A percentile compares a stretch with the other conserved stretches of the same genome.
phyloP scores from a whole-genome alignment of 2,797 vertebrate species.

The Spondyliosoma cantharus region DNA sequence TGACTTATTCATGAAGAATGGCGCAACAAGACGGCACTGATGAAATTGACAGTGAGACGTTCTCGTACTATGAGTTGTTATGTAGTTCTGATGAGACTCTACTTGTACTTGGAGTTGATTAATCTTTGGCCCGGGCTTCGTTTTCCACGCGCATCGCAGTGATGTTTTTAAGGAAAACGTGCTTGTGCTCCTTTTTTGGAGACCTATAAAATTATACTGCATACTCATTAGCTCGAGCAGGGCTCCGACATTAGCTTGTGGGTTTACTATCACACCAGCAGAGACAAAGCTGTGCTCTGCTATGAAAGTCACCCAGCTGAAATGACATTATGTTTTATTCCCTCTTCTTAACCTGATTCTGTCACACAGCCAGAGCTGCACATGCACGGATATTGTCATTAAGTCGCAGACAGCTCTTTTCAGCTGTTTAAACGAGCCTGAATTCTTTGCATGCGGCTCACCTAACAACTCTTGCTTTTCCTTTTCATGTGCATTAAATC shows the following conservation, averaged over 20 bases:
- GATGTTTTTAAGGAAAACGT: slow-evolving; percentile 29
- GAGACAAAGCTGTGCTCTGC: slow-evolving; percentile 56
- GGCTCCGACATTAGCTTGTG: slow-evolving; percentile 52
- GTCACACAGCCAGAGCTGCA: slow-evolving; percentile 66
- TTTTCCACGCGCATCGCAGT: not conserved
- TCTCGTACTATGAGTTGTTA: slow-evolving; percentile 43
- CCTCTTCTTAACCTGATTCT: slow-evolving; percentile 78
- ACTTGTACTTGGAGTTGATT: slow-evolving; percentile 54
- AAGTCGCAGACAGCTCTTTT: slow-evolving; percentile 58
- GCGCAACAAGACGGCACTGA: slow-evolving; percentile 68
- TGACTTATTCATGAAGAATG: slow-evolving; percentile 83
- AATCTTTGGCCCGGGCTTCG: slow-evolving; percentile 35
- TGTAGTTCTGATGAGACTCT: slow-evolving; percentile 51
- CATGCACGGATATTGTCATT: slow-evolving; percentile 59
- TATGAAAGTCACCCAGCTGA: slow-evolving; percentile 66
- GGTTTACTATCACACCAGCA: slow-evolving; percentile 53
- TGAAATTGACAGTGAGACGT: slow-evolving; percentile 72
- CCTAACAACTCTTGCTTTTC: slow-evolving; percentile 45
- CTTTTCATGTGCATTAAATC: slow-evolving; percentile 43
- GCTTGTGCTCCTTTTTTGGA: slow-evolving; percentile 7
- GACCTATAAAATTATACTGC: slow-evolving; percentile 22
- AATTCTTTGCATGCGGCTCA: slow-evolving; percentile 42
- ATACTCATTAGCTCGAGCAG: slow-evolving; percentile 54
- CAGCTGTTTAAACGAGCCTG: slow-evolving; percentile 55
- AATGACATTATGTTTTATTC: slow-evolving; percentile 73